Base-by-base conservation (phyloP, 2,888 invertebrate genomes). In the Amblyteles armatorius region DNA sequence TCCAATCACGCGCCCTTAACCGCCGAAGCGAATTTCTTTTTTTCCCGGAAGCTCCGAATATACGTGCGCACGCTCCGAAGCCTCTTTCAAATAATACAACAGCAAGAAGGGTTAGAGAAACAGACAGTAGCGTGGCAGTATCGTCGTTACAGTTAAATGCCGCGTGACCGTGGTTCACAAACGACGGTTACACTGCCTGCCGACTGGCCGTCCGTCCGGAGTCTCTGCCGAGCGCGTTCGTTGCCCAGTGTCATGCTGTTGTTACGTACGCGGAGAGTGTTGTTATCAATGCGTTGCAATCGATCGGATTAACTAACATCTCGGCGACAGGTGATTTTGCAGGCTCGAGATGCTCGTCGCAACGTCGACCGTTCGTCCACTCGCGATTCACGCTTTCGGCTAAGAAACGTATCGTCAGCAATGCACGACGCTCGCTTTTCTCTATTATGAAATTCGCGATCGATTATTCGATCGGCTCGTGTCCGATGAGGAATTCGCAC, bases 221-320 rank as follows among this genome's bases (percentile, higher is more conserved):
- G 57, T 73, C 80, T 57, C 26, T 26, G 22, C 44, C 7, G 78
- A 68, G 55, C 60, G 68, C 52, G 57, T 76, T 83, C 71, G 63
- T 57, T 33, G 74, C 65, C 55, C 76, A 84, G 80, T 84, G 83
- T 78, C 81, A 82, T 74, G 82, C 73, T 36, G 22, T 48, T 77
- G 40, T 40, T 11, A 79, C 71, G 57, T 84, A 84, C 81, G 84
- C 74, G 81, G 55, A 74, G 60, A 63, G 55, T 63, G 69, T 84
- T 79, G 73, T 82, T 57, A 65, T 67, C 72, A 40, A 50, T 40
- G 63, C n/a, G 65, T 84, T 73, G 40, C 40, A 55, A 74, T 82
- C 69, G 9, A 63, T 69, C 67, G 11, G 19, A 0, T 11, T 50
- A 13, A 74, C 40, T 16, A 16, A 74, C 67, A 78, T 71, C 48